phyloP scores from a whole-genome alignment of 2,797 vertebrate genomes.

The Spizella passerina region DNA sequence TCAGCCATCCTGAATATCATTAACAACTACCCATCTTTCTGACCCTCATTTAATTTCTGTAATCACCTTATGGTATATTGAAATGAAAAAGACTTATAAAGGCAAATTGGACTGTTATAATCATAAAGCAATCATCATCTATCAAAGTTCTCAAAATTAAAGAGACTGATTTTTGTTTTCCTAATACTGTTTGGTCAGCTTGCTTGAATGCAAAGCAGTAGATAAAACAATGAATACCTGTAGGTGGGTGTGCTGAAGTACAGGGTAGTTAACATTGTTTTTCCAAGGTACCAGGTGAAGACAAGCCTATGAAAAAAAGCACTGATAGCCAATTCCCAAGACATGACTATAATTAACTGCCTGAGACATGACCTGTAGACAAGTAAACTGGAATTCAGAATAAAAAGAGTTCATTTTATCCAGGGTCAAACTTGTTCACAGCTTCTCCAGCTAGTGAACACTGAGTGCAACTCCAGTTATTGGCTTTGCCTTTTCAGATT shows the following conservation, averaged over 20 bases:
- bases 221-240: neutral
- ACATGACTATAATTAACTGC: neutral
- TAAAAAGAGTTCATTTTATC: neutral
- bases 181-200: neutral
- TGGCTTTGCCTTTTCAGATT: neutral
- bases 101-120: neutral
- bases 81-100: neutral
- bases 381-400: neutral
- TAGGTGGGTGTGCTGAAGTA: neutral
- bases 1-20: neutral
- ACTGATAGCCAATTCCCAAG: neutral
- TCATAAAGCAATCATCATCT: neutral
- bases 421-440: neutral
- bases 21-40: neutral
- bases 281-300: neutral
- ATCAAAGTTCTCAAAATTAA: neutral
- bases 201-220: neutral
- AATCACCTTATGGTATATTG: neutral
- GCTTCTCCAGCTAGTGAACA: neutral
- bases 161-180: neutral
- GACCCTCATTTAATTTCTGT: neutral
- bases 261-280: neutral
- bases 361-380: neutral
- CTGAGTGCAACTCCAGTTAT: neutral
- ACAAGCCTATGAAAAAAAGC: neutral